phyloP scores from a whole-genome alignment of 35 echinoderm and acorn worm genomes.

The Apostichopus parvimensis region DNA sequence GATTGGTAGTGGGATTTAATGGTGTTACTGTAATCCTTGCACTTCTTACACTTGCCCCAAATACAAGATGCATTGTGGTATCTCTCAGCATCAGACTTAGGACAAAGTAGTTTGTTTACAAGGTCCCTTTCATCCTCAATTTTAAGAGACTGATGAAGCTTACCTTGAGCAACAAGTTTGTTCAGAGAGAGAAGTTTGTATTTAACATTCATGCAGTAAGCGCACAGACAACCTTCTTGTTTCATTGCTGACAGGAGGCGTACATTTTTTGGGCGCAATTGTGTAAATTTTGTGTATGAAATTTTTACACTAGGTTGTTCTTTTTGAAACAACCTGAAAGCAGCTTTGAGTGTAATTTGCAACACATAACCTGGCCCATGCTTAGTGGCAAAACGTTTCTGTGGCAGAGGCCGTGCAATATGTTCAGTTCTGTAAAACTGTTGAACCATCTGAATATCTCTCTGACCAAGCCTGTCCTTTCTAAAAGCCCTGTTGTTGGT shows the following conservation, averaged over 20 bases:
- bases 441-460: too few species aligned
- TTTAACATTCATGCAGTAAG: conserved; percentile 2
- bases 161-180: neutral
- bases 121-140: neutral
- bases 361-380: conserved; percentile 19
- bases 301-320: neutral
- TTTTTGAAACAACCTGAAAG: neutral
- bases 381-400: conserved; percentile 4
- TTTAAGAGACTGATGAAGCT: neutral
- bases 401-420: conserved; percentile 10
- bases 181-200: conserved; percentile 1
- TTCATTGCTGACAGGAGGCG: neutral
- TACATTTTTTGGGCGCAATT: neutral
- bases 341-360: conserved; percentile 23
- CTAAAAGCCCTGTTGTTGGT: neutral
- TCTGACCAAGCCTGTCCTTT: neutral
- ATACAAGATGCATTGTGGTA: neutral
- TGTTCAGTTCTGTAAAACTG: neutral
- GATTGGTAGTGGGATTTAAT: neutral
- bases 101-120: neutral
- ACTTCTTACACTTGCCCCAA: neutral
- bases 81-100: neutral
- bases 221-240: neutral
- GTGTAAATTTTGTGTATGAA: conserved; percentile 29
- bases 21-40: neutral